Base-by-base conservation (phyloP, 1,140 invertebrate species). In the Drosophila mojavensis region DNA sequence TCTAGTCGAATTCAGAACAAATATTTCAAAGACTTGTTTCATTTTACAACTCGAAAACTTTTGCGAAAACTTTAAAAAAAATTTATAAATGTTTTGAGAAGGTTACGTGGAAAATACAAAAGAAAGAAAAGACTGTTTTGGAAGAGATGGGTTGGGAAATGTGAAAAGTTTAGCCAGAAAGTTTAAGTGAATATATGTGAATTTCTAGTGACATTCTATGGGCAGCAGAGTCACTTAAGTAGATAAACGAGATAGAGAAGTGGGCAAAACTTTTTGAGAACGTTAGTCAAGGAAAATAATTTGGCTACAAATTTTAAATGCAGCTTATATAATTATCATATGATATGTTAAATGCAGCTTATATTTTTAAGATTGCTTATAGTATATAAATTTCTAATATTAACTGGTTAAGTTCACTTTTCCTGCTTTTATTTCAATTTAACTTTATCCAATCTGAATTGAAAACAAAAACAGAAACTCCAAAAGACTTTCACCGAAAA, bases 401-500 rank as follows among this genome's bases (percentile, higher is more conserved):
- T 2, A 33, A 5, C 28, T 30, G 5, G 28, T 4, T 30, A 30
- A 30, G 4, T 5, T 30, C 2, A 30, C 4, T 4, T 30, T 5
- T 30, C 4, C 3, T 30, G 28, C 28, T 0, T 30, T 30, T 30
- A 4, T 28, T 28, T 4, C 3, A 28, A 28, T 33, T 33, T 33
- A 6, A 6, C 1, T 7, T 33, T 6, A 7, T 33, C 30, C 30
- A 7, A 28, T 28, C 3, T 5, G 5, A 28, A 28, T 28, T 28
- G 26, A 28, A 28, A 33, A 33, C 30, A 4, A 1, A 33, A 33
- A 33, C 4, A 28, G 0, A n/a, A 51, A 45, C 20, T 24, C n/a
- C 48, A 47, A 45, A 47, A 17, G 43, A 56, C 72, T 75, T 75
- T 75, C 72, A 75, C 66, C 59, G 43, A 39, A 58, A 28, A 63